phyloP scores from a whole-genome alignment of 2,797 vertebrate genomes.

The Takifugu ocellatus region DNA sequence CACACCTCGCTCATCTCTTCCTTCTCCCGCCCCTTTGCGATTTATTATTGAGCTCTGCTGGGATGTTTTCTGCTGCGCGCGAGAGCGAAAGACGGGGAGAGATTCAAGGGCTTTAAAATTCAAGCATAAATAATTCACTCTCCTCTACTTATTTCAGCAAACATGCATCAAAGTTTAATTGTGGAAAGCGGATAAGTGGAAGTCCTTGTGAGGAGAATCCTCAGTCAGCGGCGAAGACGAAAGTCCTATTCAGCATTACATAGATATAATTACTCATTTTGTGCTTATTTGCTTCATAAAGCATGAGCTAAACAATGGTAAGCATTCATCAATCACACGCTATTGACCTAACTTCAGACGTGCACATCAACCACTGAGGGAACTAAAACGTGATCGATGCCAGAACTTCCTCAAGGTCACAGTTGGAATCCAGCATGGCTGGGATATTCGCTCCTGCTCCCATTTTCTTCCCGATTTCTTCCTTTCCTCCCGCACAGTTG shows the following conservation, averaged over 20 bases:
- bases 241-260: too few species aligned
- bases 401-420: conserved; percentile 7
- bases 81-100: conserved; percentile 5
- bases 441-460: conserved; percentile 29
- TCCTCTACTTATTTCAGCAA: conserved; percentile 55
- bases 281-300: too few species aligned
- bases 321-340: too few species aligned
- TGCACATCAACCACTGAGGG: background rate
- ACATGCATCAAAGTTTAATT: conserved; percentile 60
- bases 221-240: too few species aligned
- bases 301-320: too few species aligned
- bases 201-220: conserved; percentile 6
- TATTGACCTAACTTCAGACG: conserved; percentile 1
- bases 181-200: conserved; percentile 22
- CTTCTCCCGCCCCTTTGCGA: conserved; percentile 54
- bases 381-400: background rate
- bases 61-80: conserved; percentile 46
- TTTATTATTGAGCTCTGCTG: conserved; percentile 69
- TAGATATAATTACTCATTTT: too few species aligned
- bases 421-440: conserved; percentile 7
- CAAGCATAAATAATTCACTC: conserved; percentile 54
- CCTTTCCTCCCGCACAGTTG: background rate
- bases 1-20: conserved; percentile 42
- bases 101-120: conserved; percentile 37
- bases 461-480: conserved; percentile 11